These are phyloP conservation scores for Carettochelys insculpta DNA, from an alignment of 2,113 vertebrate genomes.

Conservation along the genomic window DNA sequence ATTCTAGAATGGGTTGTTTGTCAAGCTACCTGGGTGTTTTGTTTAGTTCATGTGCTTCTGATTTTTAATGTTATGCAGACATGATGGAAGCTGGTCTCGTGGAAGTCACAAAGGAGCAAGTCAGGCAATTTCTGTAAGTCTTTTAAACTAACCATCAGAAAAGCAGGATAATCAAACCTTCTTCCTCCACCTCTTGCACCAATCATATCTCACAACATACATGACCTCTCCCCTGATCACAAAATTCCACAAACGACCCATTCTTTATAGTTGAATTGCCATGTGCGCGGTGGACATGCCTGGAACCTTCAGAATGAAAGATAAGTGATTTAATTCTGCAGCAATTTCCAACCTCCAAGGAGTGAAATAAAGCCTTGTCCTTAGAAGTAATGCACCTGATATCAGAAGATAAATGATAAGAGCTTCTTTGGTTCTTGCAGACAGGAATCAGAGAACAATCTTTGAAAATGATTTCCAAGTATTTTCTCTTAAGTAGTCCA, in stretches of 20 bases:
- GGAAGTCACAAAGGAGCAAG: not conserved
- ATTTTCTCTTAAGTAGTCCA: not conserved
- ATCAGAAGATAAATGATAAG: not conserved
- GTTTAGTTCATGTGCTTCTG: not conserved
- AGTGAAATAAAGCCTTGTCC: not conserved
- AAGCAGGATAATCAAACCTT: not conserved
- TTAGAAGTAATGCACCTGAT: not conserved
- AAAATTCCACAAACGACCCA: not conserved
- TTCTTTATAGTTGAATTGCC: not conserved
- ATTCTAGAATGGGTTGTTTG: not conserved
- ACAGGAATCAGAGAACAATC: too few species aligned
- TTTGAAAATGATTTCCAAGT: rapidly evolving
- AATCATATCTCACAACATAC: not conserved
- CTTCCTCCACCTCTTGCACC: not conserved
- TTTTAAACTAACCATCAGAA: not conserved
- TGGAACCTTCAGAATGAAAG: not conserved
- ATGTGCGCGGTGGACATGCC: not conserved
- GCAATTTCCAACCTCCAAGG: not conserved
- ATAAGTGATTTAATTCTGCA: not conserved
- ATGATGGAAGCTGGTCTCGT: not conserved
- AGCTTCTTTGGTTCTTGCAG: too few species aligned
- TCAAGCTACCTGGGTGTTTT: not conserved
- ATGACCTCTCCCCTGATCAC: not conserved
- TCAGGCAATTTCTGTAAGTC: not conserved
- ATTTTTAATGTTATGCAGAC: not conserved